Percentiles rank a stretch among this genome's conserved stretches.
Evolutionary conservation across 2,797 vertebrate genomes (phyloP).

Genomic region (Glossophaga mutica): DNA sequence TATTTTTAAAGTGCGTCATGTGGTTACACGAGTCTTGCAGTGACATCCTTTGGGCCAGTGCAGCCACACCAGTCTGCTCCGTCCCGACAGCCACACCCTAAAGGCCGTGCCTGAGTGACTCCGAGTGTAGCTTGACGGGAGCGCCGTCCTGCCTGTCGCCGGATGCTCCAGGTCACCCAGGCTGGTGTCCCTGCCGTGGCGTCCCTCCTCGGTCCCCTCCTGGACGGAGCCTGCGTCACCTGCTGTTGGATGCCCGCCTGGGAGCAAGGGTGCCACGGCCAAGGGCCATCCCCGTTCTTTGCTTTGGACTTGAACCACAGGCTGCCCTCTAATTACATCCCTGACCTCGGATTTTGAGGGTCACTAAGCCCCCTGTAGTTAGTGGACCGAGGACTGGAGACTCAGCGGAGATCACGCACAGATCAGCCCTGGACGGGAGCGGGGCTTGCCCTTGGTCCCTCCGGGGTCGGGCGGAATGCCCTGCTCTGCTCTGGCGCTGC

Average conservation of each 20-base stretch:
- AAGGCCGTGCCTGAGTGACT: neutral
- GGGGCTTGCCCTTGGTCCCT: neutral
- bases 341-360: neutral
- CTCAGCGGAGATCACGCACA: neutral
- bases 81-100: neutral
- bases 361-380: neutral
- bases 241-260: neutral
- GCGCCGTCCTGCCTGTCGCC: too few species aligned
- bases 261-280: neutral
- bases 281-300: neutral
- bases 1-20: neutral
- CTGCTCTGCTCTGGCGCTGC: neutral
- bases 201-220: neutral
- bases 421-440: neutral
- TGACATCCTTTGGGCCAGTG: neutral
- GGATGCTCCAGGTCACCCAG: neutral
- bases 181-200: neutral
- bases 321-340: neutral
- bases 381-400: neutral
- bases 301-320: neutral
- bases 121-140: neutral
- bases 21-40: neutral
- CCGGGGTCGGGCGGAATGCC: neutral
- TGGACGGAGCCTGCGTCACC: neutral
- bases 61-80: neutral